Base-by-base conservation (phyloP, 2,888 invertebrate genomes). In the Athetis lepigone region DNA sequence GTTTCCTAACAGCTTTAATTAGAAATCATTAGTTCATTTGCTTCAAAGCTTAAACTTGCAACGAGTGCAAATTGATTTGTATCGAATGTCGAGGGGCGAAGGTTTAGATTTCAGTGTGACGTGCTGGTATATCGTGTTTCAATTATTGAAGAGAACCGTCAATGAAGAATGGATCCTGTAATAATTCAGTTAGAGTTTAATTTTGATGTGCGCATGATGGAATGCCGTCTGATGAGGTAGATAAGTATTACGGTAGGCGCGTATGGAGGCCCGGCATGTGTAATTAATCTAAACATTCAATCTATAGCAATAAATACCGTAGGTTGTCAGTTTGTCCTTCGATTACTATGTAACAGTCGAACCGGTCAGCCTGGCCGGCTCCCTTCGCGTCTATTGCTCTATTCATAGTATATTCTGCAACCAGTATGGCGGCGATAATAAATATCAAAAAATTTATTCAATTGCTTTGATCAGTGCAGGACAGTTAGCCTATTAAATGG, bases 291-390 rank as follows among this genome's bases (percentile, higher is more conserved):
- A 84, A 86, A 88, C 88, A 88, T 88, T 90, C 86, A 87, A 90
- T 91, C 90, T 91, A 90, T 87, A 90, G 87, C 89, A 90, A 90
- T 90, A 91, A 90, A 91, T 90, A 90, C 90, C 86, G 87, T 88
- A 83, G 83, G 84, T 84, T 88, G 90, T 88, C 87, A 85, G 90
- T 89, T 82, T 90, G 91, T 91, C 91, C 91, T 92, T 91, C 90
- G 88, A 86, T 85, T 85, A 85, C 88, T 85, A 85, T 86, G 88
- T 85, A 86, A 86, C 86, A 83, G 80, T 88, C 80, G 81, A 82
- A 89, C 88, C 88, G 89, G 89, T 87, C 88, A 81, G 81, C 81
- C 81, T 70, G 73, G 80, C 82, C 68, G 70, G 80, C 81, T 86
- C 81, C 81, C 82, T 81, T 75, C 63, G 74, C 86, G 84, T 86